Conservation (phyloP, 2,888 invertebrate genomes). For the Lepidochitona cinerea region DNA sequence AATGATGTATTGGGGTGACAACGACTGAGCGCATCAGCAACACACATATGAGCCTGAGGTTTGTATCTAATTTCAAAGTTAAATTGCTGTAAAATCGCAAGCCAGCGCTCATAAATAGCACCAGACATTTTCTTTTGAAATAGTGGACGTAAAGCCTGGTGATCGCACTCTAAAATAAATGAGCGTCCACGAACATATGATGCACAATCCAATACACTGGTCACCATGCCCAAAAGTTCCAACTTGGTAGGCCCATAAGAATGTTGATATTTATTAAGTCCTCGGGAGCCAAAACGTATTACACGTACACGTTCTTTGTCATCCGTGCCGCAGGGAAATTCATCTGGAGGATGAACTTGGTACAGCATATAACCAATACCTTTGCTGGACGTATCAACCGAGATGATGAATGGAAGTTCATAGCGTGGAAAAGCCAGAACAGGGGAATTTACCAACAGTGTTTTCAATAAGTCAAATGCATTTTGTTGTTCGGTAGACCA, state of each 20-base stretch:
- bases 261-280: background rate
- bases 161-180: constrained; percentile 4
- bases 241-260: constrained; percentile 1
- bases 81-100: background rate
- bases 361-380: constrained; percentile 10
- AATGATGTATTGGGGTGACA: background rate
- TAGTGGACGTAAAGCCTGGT: background rate
- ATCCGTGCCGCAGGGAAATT: too few relatives aligned
- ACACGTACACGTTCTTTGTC: background rate
- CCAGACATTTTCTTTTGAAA: background rate
- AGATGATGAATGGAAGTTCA: constrained; percentile 11
- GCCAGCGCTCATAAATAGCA: constrained; percentile 2
- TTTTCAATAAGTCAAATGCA: constrained; percentile 9
- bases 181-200: background rate
- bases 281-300: background rate
- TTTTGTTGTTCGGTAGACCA: background rate
- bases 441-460: background rate
- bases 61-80: constrained; percentile 1
- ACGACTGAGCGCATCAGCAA: background rate
- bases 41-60: background rate
- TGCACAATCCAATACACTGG: background rate
- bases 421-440: constrained; percentile 14
- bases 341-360: background rate
- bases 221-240: constrained; percentile 2
- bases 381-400: constrained; percentile 12